Conservation (phyloP, 2,888 invertebrate genomes). For the Eulithis prunata region DNA sequence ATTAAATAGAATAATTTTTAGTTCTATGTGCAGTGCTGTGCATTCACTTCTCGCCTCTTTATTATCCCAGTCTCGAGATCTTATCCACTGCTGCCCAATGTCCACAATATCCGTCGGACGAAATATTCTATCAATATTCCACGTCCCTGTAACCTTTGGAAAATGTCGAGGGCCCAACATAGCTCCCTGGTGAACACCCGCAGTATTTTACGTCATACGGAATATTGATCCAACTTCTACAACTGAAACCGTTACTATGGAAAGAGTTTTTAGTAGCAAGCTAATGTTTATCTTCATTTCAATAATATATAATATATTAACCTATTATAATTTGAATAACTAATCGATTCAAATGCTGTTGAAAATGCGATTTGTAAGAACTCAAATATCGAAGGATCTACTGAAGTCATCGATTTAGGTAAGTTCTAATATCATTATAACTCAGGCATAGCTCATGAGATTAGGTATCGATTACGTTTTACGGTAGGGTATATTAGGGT, state of each 20-base stretch:
- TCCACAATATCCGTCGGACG: no score
- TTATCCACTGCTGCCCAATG: no score
- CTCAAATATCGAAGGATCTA: not conserved
- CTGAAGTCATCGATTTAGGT: not conserved
- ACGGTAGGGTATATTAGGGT: no score
- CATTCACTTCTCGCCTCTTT: no score
- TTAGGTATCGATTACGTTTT: no score
- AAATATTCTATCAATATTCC: conserved; percentile 4
- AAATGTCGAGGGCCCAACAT: conserved; percentile 55
- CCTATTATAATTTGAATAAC: not conserved
- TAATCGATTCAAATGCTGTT: conserved; percentile 15
- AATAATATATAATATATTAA: not conserved
- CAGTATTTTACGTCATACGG: conserved; percentile 52
- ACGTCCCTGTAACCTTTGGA: conserved; percentile 38
- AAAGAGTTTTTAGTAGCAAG: not conserved
- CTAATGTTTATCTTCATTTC: not conserved
- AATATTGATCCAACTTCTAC: conserved; percentile 66
- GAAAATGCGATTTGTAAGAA: not conserved
- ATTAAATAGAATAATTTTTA: no score
- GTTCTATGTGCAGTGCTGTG: no score
- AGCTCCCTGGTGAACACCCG: conserved; percentile 42
- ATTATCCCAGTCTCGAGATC: no score
- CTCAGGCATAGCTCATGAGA: no score
- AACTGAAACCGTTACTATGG: conserved; percentile 49
- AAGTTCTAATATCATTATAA: no score